Base-by-base conservation (phyloP, 2,797 vertebrate species). In the Paratrypauchen microcephalus region DNA sequence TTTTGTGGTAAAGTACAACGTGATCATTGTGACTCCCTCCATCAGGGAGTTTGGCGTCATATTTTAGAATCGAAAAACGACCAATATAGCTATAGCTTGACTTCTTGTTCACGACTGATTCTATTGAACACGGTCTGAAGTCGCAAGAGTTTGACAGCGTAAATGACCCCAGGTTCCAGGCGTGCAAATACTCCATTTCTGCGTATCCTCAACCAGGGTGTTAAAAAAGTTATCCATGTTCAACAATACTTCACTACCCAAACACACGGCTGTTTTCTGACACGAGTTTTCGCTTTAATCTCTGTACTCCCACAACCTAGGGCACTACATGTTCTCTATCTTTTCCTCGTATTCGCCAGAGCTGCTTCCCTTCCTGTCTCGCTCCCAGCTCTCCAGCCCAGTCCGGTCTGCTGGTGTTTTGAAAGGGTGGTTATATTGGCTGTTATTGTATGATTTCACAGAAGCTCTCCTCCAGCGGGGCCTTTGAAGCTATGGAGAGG, bases 401-500 rank as follows among this genome's bases (percentile, higher is more conserved):
- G 84, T 83, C 87, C 75, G 77, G 82, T 80, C 77, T 83, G 80
- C 82, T 89, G 76, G 69, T 91, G 89, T 92, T 91, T 91, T 90
- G 78, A 90, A 91, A 91, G 91, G 90, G 89, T 91, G 91, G 90
- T 90, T 88, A 79, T 82, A 87, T 81, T 82, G 77, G 52, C 68
- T 91, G 90, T 91, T 92, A 83, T 91, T 89, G 85, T 89, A 90
- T 84, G 85, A 91, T 91, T 91, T 87, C 84, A 91, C 82, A 89
- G 80, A 89, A 87, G 66, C 75, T 88, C 87, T 87, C 90, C 89
- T 90, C 91, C 91, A 87, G 83, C 86, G 36, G 61, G 21, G 21
- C 83, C 89, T 92, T 92, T 92, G 91, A 92, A 90, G 89, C 70
- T 6, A 74, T 64, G 76, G 86, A 86, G 84, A 87, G 85, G 87